These are phyloP conservation scores for Petaurus breviceps DNA, from an alignment of 2,113 vertebrate genomes.

Conservation along the genomic window DNA sequence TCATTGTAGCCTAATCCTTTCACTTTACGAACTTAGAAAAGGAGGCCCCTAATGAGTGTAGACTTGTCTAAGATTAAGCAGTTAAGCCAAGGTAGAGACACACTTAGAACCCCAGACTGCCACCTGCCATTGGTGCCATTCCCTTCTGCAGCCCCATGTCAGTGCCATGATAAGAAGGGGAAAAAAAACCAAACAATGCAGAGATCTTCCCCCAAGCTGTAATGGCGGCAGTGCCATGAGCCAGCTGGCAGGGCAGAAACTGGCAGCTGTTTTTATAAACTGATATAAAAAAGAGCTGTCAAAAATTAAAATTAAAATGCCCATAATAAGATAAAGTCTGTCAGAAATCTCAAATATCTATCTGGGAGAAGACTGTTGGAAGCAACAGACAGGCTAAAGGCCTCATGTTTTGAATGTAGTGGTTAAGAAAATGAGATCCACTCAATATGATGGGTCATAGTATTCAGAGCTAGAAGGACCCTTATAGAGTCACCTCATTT, in stretches of 20 bases:
- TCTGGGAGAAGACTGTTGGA: background rate
- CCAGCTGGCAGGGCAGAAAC: background rate
- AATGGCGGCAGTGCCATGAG: background rate
- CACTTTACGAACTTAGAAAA: background rate
- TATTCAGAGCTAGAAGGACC: background rate
- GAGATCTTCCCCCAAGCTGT: background rate
- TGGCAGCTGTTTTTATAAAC: constrained; percentile 6
- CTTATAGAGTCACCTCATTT: background rate
- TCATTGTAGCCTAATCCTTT: background rate
- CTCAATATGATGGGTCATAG: background rate
- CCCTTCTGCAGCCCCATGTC: background rate
- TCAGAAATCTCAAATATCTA: background rate
- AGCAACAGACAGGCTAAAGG: background rate
- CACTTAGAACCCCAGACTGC: background rate
- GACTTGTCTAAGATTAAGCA: background rate
- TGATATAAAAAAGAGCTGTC: background rate
- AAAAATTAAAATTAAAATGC: constrained; percentile 34
- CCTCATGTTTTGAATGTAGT: background rate
- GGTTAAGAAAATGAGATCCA: background rate
- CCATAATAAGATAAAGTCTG: background rate
- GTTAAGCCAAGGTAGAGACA: background rate
- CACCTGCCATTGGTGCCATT: background rate
- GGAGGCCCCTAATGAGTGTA: background rate
- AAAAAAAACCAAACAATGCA: background rate
- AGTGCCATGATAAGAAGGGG: background rate